These are phyloP conservation scores for Mythimna impura DNA, from an alignment of 2,888 invertebrate genomes.

Conservation along the genomic window DNA sequence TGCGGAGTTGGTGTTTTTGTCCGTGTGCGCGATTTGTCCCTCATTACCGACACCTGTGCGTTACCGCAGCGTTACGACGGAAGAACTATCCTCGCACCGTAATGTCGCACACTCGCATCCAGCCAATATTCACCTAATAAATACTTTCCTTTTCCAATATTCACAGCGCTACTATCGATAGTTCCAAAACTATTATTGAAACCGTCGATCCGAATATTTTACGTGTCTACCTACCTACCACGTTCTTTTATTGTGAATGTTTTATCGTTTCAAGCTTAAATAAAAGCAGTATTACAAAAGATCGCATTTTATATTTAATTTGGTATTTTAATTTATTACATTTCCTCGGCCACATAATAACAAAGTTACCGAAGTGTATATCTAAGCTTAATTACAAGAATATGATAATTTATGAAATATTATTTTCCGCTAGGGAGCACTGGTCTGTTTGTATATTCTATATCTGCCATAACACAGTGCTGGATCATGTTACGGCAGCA, in stretches of 20 bases:
- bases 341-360: slow-evolving; percentile 42
- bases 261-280: slow-evolving; percentile 10
- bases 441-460: slow-evolving; percentile 44
- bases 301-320: slow-evolving; percentile 38
- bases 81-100: slow-evolving; percentile 79
- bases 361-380: slow-evolving; percentile 38
- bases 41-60: slow-evolving; percentile 87
- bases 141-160: slow-evolving; percentile 82
- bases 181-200: slow-evolving; percentile 82
- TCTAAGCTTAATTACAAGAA: slow-evolving; percentile 55
- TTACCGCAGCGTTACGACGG: slow-evolving; percentile 77
- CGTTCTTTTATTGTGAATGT: slow-evolving; percentile 32
- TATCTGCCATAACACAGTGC: slow-evolving; percentile 58
- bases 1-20: slow-evolving; percentile 72
- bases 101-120: slow-evolving; percentile 79
- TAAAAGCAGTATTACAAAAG: slow-evolving; percentile 22
- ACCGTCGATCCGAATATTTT: slow-evolving; percentile 79
- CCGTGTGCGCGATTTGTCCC: slow-evolving; percentile 80
- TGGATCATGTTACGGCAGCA: slow-evolving; percentile 66
- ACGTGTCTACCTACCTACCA: slow-evolving; percentile 67
- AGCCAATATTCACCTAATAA: slow-evolving; percentile 87
- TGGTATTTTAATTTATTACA: slow-evolving; percentile 39
- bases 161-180: slow-evolving; percentile 78
- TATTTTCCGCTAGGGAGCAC: slow-evolving; percentile 50
- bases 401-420: slow-evolving; percentile 57